Percentiles rank a stretch among this genome's conserved stretches.
These are phyloP conservation scores for Noctua janthe DNA, from an alignment of 2,888 invertebrate species.

Conservation along the genomic window DNA sequence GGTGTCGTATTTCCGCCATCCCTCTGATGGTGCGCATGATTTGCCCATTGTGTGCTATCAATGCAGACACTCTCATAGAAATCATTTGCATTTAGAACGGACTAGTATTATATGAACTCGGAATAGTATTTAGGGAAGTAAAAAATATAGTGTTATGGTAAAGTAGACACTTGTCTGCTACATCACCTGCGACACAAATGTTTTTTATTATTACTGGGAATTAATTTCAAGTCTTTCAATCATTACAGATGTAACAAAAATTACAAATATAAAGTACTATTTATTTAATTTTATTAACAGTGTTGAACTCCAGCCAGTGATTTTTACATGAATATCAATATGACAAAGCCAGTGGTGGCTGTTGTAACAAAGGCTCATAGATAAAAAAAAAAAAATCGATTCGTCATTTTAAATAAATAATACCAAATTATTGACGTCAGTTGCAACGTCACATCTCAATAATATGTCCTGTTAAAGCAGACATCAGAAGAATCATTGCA, in stretches of 20 bases:
- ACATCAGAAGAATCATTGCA: neutral
- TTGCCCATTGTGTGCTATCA: slow-evolving; percentile 76
- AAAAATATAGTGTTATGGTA: neutral
- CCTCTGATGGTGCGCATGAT: slow-evolving; percentile 71
- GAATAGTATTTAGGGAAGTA: neutral
- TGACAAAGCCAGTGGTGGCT: neutral
- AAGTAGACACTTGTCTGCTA: neutral
- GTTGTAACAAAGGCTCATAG: neutral
- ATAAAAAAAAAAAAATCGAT: neutral
- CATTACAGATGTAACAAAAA: neutral
- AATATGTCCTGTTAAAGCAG: neutral
- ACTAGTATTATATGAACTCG: neutral
- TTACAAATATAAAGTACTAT: neutral
- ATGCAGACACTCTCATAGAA: slow-evolving; percentile 64
- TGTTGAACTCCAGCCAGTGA: neutral
- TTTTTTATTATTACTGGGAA: neutral
- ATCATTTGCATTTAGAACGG: slow-evolving; percentile 62
- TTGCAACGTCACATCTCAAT: neutral
- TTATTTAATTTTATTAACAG: neutral
- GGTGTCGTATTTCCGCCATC: slow-evolving; percentile 74
- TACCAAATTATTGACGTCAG: neutral
- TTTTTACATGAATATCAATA: neutral
- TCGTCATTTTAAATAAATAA: neutral
- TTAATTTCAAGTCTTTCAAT: neutral
- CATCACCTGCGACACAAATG: neutral